Percentiles rank a stretch among this genome's conserved stretches.
These are phyloP conservation scores for Poliocrania exsul DNA, from an alignment of 2,797 vertebrate genomes.

Conservation along the genomic window DNA sequence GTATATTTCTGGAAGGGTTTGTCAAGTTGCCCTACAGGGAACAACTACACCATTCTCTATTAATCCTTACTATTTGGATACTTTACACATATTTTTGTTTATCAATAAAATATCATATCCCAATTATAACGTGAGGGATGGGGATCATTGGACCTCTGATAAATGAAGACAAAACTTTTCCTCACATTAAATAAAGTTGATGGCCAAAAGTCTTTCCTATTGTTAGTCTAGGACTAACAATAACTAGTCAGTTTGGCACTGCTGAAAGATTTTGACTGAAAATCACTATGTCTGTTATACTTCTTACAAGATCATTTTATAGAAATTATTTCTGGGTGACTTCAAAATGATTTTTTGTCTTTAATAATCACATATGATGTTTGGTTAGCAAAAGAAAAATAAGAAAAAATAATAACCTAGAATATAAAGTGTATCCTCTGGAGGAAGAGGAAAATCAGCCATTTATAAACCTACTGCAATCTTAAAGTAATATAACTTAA, in stretches of 20 bases:
- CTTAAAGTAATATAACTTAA: neutral
- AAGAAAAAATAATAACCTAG: neutral
- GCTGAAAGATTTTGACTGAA: neutral
- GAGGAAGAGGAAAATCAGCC: neutral
- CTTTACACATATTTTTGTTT: neutral
- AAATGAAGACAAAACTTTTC: neutral
- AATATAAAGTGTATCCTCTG: neutral
- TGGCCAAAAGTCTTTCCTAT: neutral
- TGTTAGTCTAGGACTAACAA: neutral
- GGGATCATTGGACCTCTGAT: neutral
- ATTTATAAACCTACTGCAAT: neutral
- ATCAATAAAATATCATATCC: neutral
- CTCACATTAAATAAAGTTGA: neutral
- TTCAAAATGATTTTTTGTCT: neutral
- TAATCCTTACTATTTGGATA: neutral
- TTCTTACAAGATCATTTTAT: neutral
- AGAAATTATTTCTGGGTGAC: neutral
- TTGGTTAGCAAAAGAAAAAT: neutral
- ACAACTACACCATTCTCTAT: neutral
- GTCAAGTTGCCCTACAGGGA: neutral
- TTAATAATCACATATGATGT: neutral
- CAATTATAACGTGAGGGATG: neutral
- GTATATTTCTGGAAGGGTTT: conserved; percentile 14
- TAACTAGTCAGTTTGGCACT: neutral
- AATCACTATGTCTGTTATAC: neutral